phyloP scores from a whole-genome alignment of 92 coral and sea anemone species.

The Blastomussa wellsi region DNA sequence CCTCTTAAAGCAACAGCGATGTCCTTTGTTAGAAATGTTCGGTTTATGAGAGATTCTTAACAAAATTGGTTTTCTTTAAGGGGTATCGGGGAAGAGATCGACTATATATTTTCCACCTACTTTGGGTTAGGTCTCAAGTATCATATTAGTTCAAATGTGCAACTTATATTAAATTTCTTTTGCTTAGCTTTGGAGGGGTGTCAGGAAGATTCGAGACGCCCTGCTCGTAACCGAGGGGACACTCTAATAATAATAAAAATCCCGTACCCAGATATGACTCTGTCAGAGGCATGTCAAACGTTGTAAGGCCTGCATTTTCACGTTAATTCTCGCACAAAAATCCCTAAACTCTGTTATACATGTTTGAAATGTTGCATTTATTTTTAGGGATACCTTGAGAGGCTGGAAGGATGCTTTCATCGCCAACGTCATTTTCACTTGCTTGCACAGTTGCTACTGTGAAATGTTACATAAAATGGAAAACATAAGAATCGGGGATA shows the following conservation, averaged over 20 bases:
- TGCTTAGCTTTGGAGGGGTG: too few relatives aligned
- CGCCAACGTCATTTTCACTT: slow-evolving; percentile 9
- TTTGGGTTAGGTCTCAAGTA: not conserved
- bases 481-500: not conserved
- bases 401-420: slow-evolving; percentile 28
- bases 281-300: too few relatives aligned
- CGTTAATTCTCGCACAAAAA: too few relatives aligned
- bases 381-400: slow-evolving; percentile 17
- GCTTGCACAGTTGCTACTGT: slow-evolving; percentile 4
- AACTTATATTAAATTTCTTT: too few relatives aligned
- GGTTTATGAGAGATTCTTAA: not conserved
- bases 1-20: too few relatives aligned
- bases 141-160: too few relatives aligned
- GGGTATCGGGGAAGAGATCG: too few relatives aligned
- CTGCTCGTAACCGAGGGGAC: too few relatives aligned
- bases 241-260: too few relatives aligned
- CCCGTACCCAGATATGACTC: too few relatives aligned
- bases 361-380: not conserved
- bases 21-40: not conserved
- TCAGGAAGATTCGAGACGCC: too few relatives aligned
- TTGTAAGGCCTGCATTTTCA: too few relatives aligned
- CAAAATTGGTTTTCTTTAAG: not conserved
- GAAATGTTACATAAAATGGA: not conserved
- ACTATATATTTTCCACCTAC: not conserved
- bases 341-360: not conserved